Percentiles rank a stretch among this genome's conserved stretches.
Conservation (phyloP, 2,797 vertebrate species). For the Coregonus suidteri region DNA sequence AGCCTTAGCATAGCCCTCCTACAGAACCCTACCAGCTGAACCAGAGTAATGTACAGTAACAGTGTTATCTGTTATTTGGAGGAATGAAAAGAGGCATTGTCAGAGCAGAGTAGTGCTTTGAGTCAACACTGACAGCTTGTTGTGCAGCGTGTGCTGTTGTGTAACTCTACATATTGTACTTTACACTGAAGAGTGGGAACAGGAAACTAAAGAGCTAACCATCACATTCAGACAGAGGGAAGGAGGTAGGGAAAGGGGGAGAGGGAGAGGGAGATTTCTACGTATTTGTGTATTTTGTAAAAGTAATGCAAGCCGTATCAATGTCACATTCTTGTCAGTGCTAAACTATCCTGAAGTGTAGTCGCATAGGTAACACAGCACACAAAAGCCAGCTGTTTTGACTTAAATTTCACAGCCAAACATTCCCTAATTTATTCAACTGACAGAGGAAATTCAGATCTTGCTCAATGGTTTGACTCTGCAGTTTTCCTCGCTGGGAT, state of each 20-base stretch:
- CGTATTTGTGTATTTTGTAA: constrained; percentile 25
- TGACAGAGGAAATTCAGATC: constrained; percentile 50
- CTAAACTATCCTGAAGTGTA: constrained; percentile 41
- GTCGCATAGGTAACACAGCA: constrained; percentile 54
- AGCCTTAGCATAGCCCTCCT: constrained; percentile 26
- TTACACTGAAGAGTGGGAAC: constrained; percentile 51
- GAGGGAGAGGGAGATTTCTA: constrained; percentile 17
- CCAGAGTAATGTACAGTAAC: constrained; percentile 45
- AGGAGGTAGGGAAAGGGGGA: not conserved
- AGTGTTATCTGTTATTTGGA: constrained; percentile 36
- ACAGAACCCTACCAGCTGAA: constrained; percentile 38
- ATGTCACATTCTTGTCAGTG: constrained; percentile 45
- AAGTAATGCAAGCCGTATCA: constrained; percentile 44
- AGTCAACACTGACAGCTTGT: constrained; percentile 57
- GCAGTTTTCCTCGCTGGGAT: constrained; percentile 40
- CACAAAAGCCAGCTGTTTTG: constrained; percentile 44
- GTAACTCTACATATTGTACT: constrained; percentile 49
- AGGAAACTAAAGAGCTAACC: constrained; percentile 38
- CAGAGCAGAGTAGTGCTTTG: no score
- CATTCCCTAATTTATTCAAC: constrained; percentile 56
- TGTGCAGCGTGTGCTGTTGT: constrained; percentile 58
- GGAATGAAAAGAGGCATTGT: constrained; percentile 60
- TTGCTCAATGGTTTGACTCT: constrained; percentile 42
- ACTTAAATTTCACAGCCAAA: constrained; percentile 56
- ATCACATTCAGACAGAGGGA: constrained; percentile 40